Percentiles rank a stretch among this genome's conserved stretches.
Conservation (phyloP, 2,113 vertebrate genomes). For the Indicator maculatus region DNA sequence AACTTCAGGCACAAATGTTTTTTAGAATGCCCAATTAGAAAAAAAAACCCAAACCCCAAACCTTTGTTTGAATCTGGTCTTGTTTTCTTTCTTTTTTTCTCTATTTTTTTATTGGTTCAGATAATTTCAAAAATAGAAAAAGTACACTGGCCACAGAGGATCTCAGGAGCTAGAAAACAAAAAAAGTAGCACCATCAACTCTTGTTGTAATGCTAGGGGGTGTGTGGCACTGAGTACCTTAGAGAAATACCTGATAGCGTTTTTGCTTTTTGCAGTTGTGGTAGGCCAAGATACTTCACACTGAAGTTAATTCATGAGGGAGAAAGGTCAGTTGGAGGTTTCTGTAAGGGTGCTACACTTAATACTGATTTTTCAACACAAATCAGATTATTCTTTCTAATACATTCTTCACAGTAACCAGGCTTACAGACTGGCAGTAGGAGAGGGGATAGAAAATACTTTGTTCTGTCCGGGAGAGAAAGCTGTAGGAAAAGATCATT, state of each 20-base stretch:
- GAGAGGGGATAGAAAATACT: background rate
- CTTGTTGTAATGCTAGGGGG: background rate
- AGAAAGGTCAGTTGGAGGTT: background rate
- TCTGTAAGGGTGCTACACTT: background rate
- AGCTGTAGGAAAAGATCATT: background rate
- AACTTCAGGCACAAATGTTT: background rate
- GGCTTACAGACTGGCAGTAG: fast-evolving
- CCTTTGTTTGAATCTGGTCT: background rate
- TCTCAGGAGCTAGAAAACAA: background rate
- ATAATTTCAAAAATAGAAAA: background rate
- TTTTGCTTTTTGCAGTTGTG: background rate
- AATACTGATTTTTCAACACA: background rate
- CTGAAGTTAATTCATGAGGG: background rate
- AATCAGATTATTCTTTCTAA: background rate
- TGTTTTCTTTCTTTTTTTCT: background rate
- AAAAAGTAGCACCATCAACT: background rate
- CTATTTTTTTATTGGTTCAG: background rate
- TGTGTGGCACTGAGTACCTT: background rate
- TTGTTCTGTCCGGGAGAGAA: background rate
- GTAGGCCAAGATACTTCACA: background rate
- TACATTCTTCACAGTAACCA: background rate
- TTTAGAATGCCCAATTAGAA: background rate
- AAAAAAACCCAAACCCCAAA: background rate
- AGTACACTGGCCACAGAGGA: background rate
- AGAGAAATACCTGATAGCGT: fast-evolving